Conservation (phyloP, 2,888 invertebrate species). For the Lomographa bimaculata region DNA sequence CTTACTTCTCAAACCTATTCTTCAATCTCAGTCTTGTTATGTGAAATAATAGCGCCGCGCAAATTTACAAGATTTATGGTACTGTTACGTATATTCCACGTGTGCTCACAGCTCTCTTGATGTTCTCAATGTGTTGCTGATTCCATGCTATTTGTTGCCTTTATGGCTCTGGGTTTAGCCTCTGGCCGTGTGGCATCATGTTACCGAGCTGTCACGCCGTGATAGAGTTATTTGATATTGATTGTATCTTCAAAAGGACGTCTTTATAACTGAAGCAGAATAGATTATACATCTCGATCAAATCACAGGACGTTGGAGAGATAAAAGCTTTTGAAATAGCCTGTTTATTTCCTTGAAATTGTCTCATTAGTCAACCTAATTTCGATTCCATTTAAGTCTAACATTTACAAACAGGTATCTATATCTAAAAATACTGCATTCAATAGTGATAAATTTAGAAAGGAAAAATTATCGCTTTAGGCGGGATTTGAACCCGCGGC, state of each 20-base stretch:
- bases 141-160: slow-evolving; percentile 55
- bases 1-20: no score
- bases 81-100: slow-evolving; percentile 10
- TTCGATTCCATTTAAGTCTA: slow-evolving; percentile 1
- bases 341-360: slow-evolving; percentile 1
- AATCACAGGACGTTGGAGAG: slow-evolving; percentile 3
- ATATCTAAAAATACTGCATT: no score
- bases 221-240: slow-evolving; percentile 41
- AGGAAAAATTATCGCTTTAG: no score
- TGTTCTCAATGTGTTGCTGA: slow-evolving; percentile 62
- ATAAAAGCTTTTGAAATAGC: slow-evolving; percentile 1
- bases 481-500: no score
- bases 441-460: no score
- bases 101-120: slow-evolving; percentile 13
- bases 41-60: no score
- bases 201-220: slow-evolving; percentile 36
- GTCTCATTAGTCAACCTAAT: slow-evolving; percentile 1
- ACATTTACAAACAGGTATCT: slow-evolving; percentile 17
- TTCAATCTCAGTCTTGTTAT: no score
- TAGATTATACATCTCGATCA: slow-evolving; percentile 4
- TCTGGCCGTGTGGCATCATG: slow-evolving; percentile 32
- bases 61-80: slow-evolving; percentile 2
- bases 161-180: slow-evolving; percentile 45
- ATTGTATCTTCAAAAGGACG: slow-evolving; percentile 22
- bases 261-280: slow-evolving; percentile 16